A percentile compares a stretch with the other conserved stretches of the same genome.
Conservation (phyloP, 2,888 invertebrate genomes). For the Mimumesa dahlbomi region DNA sequence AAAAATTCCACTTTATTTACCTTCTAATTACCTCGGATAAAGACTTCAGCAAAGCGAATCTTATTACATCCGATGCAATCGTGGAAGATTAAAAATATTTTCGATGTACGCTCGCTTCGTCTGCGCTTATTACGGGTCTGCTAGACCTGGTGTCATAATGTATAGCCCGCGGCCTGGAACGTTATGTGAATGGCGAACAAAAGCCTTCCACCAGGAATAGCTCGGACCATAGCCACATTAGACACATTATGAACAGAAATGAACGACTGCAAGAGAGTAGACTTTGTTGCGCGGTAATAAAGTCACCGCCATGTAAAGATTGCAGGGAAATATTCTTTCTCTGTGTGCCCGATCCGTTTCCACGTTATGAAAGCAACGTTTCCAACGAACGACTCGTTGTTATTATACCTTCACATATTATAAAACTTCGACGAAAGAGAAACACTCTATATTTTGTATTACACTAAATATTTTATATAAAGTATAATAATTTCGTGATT, state of each 20-base stretch:
- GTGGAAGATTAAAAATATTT: slow-evolving; percentile 15
- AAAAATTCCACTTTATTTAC: too few species aligned
- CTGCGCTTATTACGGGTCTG: slow-evolving; percentile 42
- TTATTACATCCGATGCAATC: neutral
- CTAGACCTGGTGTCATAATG: slow-evolving; percentile 38
- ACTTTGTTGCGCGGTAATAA: slow-evolving; percentile 53
- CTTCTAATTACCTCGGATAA: too few species aligned
- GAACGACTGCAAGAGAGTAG: slow-evolving; percentile 37
- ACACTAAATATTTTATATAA: too few species aligned
- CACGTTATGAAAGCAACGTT: slow-evolving; percentile 2
- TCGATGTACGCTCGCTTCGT: slow-evolving; percentile 24
- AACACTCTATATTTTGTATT: too few species aligned
- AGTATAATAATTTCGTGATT: neutral
- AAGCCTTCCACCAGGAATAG: slow-evolving; percentile 53
- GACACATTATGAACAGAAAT: slow-evolving; percentile 60
- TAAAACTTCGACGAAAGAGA: too few species aligned
- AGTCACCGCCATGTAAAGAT: slow-evolving; percentile 32
- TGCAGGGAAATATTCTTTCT: slow-evolving; percentile 34
- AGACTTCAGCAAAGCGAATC: too few species aligned
- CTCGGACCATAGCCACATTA: slow-evolving; percentile 54
- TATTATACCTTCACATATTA: neutral
- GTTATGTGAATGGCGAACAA: slow-evolving; percentile 51
- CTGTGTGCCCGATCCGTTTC: slow-evolving; percentile 11
- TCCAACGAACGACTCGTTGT: neutral
- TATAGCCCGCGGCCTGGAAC: slow-evolving; percentile 27